Base-by-base conservation (phyloP, 2,797 vertebrate genomes). In the Antrozous pallidus region DNA sequence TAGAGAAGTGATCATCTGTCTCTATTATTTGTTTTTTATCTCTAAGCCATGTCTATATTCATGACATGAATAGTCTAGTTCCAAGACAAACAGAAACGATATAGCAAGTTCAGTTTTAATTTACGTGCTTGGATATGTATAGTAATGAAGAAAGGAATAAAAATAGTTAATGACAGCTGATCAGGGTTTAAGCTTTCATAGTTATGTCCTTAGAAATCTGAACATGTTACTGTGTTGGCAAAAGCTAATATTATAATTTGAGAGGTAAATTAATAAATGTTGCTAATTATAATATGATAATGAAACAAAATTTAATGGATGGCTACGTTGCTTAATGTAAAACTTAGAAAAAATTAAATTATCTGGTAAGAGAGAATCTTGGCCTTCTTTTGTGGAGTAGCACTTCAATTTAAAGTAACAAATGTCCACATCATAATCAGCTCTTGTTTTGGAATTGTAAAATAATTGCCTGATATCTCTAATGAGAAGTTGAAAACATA, bases 291-390 rank as follows among this genome's bases (percentile, higher is more conserved):
- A 94, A 74, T 93, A 70, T 58, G 36, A 79, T 65, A 82, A 67
- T 95, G 73, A 92, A 92, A 86, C 17, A 77, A 86, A 93, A 63
- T 89, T 71, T 79, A 94, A 80, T 89, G 67, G 26, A 33, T 61
- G 31, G 20, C 42, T 92, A 28, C 73, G 17, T 78, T 79, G 73
- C 45, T 80, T 89, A 91, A 74, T 85, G 96, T 69, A 80, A 79
- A 88, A 77, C 71, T 81, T 77, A 85, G 84, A 75, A 93, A 88
- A 96, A 95, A 82, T 67, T 65, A 74, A 91, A 61, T 88, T 84
- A 26, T 82, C 54, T 91, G n/a, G 31, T 70, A 94, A 94, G 54
- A 54, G 56, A 77, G 31, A 18, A 86, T 74, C 36, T 91, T 84
- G 67, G 47, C 26, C 24, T 6, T 88, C 4, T 90, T 17, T 86